Base-by-base conservation (phyloP, 2,797 vertebrate genomes). In the Spinus pinus region DNA sequence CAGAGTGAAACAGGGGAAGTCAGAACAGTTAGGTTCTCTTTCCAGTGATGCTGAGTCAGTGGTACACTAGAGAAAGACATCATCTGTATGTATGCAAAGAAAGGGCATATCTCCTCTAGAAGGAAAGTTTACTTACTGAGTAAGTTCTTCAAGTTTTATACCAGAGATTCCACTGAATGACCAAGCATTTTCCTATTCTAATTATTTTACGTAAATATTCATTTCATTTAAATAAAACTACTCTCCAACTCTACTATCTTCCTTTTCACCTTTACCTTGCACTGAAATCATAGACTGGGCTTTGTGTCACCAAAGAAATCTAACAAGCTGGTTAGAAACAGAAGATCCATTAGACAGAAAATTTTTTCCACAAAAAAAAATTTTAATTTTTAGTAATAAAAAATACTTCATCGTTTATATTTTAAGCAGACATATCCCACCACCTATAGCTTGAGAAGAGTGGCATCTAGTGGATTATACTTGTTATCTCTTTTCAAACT, bases 381-480 rank as follows among this genome's bases (percentile, higher is more conserved):
- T 16, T 46, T 80, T 20, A 5, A 21, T 30, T 70, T 83, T 53
- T 33, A 72, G 25, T 53, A 69, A 64, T 16, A 71, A 49, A 82
- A 95, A 90, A 49, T 12, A 72, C 12, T 46, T 65, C 31, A 31
- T 30, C 71, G 17, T 25, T 42, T 44, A 3, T 70, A 57, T 67
- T 92, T 89, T 30, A 74, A 78, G 53, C 35, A 57, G 41, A 28
- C 42, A 24, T 18, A 81, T 31, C 22, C n/a, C 19, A 61, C 16
- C 0, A 3, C 10, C 33, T 60, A 50, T 3, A 64, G 49, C 66
- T 94, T 96, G 96, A 96, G 81, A 95, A 88, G 72, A 96, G 70
- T 88, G 96, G 80, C 97, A 97, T 91, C 97, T 97, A 95, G 87
- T 94, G 96, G 90, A 71, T 47, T 58, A 60, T 9, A 82, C 20